A percentile compares a stretch with the other conserved stretches of the same genome.
These are phyloP conservation scores for Saturnia pavonia DNA, from an alignment of 2,888 invertebrate genomes.

Conservation along the genomic window DNA sequence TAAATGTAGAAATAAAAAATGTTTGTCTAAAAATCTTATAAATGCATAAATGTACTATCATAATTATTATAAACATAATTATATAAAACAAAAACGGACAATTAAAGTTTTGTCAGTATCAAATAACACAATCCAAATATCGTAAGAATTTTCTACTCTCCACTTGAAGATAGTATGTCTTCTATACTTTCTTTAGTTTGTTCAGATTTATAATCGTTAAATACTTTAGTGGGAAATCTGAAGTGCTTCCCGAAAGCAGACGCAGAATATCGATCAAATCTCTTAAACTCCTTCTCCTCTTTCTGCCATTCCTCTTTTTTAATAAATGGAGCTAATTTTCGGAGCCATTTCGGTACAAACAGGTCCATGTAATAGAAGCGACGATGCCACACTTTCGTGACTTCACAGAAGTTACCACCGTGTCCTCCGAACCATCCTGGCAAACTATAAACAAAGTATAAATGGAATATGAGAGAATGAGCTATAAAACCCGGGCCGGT, in stretches of 20 bases:
- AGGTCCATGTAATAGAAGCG: conserved; percentile 31
- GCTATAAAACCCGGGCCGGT: too few species aligned
- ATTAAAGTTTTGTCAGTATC: not conserved
- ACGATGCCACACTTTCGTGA: conserved; percentile 30
- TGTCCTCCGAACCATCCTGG: conserved; percentile 20
- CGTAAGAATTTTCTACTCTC: not conserved
- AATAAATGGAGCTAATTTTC: conserved; percentile 30
- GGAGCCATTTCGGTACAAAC: conserved; percentile 32
- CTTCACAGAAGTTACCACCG: conserved; percentile 18
- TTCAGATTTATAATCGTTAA: conserved; percentile 27
- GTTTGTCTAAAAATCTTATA: not conserved
- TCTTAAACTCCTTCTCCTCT: conserved; percentile 29
- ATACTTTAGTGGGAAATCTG: conserved; percentile 27
- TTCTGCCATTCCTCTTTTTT: conserved; percentile 29
- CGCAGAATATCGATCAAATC: conserved; percentile 28
- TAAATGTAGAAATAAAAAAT: too few species aligned
- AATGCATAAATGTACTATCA: not conserved
- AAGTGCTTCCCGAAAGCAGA: conserved; percentile 31
- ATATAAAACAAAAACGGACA: not conserved
- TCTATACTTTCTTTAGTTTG: conserved; percentile 21
- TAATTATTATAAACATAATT: not conserved
- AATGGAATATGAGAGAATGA: too few species aligned
- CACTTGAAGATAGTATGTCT: conserved; percentile 7
- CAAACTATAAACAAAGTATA: conserved; percentile 4
- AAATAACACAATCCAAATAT: not conserved